Percentiles rank a stretch among this genome's conserved stretches.
These are phyloP conservation scores for Pteropus rufus DNA, from an alignment of 2,797 vertebrate species.

Conservation along the genomic window DNA sequence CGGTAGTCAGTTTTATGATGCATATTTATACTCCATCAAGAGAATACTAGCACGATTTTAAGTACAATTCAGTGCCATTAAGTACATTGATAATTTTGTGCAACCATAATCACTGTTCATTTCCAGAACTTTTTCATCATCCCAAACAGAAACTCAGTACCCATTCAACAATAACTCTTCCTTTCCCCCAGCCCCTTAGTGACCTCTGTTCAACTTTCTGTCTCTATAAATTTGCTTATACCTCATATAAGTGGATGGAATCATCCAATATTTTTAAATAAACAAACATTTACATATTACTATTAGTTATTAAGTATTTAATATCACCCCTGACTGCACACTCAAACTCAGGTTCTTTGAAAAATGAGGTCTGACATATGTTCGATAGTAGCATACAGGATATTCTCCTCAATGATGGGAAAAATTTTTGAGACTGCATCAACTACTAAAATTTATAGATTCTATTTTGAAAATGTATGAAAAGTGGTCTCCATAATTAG, in stretches of 20 bases:
- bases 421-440: not conserved
- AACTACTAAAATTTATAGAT: not conserved
- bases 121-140: not conserved
- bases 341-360: not conserved
- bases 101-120: not conserved
- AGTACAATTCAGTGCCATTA: not conserved
- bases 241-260: not conserved
- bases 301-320: not conserved
- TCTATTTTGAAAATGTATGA: not conserved
- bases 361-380: not conserved
- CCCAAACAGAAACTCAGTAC: not conserved
- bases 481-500: not conserved
- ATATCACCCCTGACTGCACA: not conserved
- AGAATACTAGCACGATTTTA: not conserved
- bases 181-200: not conserved
- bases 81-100: not conserved
- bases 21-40: not conserved
- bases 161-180: not conserved
- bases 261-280: not conserved
- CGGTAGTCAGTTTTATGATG: not conserved
- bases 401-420: not conserved
- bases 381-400: not conserved
- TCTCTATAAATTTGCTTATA: not conserved
- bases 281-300: not conserved
- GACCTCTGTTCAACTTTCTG: not conserved